Percentiles rank a stretch among this genome's conserved stretches.
Conservation (phyloP, 1,140 invertebrate species). For the Bombus ignitus region DNA sequence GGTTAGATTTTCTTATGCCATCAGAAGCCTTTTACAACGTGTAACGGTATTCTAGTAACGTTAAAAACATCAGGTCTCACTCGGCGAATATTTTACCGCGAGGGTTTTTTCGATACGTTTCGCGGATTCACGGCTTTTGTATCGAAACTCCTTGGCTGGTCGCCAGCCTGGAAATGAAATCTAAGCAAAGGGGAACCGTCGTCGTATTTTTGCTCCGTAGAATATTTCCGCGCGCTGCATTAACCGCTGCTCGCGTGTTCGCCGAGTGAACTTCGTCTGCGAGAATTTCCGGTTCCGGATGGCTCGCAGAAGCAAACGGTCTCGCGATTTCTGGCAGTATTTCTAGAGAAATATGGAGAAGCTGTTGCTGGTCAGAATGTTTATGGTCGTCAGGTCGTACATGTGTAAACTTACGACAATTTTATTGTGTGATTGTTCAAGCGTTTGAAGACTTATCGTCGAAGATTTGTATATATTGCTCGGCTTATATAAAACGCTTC, state of each 20-base stretch:
- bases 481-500: too few species aligned
- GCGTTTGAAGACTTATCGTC: too few species aligned
- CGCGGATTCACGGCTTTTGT: slow-evolving; percentile 24
- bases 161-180: slow-evolving; percentile 37
- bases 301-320: background rate
- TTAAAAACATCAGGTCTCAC: background rate
- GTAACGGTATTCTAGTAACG: background rate
- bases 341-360: slow-evolving; percentile 27
- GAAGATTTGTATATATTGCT: too few species aligned
- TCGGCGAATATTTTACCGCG: background rate
- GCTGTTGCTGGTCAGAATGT: background rate
- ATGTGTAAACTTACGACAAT: too few species aligned
- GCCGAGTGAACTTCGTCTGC: background rate
- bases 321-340: background rate
- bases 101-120: slow-evolving; percentile 9
- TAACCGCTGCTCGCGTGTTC: slow-evolving; percentile 12
- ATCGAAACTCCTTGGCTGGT: slow-evolving; percentile 30
- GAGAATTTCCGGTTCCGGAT: slow-evolving; percentile 22
- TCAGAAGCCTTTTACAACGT: background rate
- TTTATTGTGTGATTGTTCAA: too few species aligned
- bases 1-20: background rate
- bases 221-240: slow-evolving; percentile 29
- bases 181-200: slow-evolving; percentile 14
- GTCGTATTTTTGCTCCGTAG: slow-evolving; percentile 17
- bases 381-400: background rate